Percentiles rank a stretch among this genome's conserved stretches.
These are phyloP conservation scores for Colinus virginianus DNA, from an alignment of 2,113 vertebrate genomes.

Conservation along the genomic window DNA sequence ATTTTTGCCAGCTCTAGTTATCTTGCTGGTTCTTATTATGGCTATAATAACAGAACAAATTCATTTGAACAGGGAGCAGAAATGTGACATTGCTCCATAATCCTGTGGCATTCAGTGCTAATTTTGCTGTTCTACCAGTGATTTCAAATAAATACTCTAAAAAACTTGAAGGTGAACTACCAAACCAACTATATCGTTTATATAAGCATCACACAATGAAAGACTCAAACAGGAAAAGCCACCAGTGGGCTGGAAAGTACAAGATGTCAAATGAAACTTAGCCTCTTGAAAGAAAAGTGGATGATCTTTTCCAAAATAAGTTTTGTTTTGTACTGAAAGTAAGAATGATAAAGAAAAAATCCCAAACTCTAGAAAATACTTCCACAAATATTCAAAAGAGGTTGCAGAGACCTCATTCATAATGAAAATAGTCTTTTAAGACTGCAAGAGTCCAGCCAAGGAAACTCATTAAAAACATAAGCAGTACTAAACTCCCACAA, in stretches of 20 bases:
- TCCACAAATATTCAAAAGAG: neutral
- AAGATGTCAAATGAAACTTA: neutral
- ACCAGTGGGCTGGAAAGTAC: neutral
- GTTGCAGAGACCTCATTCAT: neutral
- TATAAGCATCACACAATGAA: neutral
- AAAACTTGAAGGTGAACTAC: neutral
- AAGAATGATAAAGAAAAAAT: fast-evolving
- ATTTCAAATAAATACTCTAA: neutral
- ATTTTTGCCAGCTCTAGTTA: neutral
- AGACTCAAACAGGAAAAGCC: neutral
- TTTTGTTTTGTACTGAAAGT: neutral
- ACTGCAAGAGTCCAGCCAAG: neutral
- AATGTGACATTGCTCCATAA: neutral
- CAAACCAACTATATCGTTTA: neutral
- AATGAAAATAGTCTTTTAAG: neutral
- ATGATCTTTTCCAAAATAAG: neutral
- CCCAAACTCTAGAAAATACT: neutral
- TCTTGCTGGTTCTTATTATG: neutral
- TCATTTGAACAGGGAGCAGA: neutral
- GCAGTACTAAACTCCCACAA: neutral
- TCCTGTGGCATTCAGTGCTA: neutral
- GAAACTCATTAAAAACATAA: conserved; percentile 6
- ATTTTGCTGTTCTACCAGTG: neutral
- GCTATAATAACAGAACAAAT: neutral
- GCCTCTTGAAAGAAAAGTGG: neutral